Evolutionary conservation across 2,888 invertebrate species (phyloP), one percentile per base, ranked within the genome.

Genomic region (Eilema sororculum): DNA sequence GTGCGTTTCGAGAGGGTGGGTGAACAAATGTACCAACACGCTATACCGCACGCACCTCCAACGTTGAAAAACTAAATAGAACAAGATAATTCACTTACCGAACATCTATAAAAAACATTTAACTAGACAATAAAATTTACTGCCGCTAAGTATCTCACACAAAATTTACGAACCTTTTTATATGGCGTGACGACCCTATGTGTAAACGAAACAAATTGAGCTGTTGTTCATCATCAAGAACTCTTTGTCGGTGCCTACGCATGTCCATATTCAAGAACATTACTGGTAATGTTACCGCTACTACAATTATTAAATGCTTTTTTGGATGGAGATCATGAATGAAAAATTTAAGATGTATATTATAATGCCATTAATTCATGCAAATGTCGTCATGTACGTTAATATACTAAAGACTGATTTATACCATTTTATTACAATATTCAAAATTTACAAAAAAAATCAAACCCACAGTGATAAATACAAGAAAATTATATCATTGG

Each of bases 131-230:
- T 58, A 37, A 52, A 60, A 16, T 66, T 67, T 64, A 64, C 24
- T 41, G 22, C 41, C 10, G 3, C 52, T 65, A 52, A 60, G 65
- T 6, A 60, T 24, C 20, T 77, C 61, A 61, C 71, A 78, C 62
- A 69, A 57, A 56, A 22, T 68, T 76, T 69, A 75, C 66, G 30
- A 70, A 68, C 71, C 60, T 41, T 71, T 72, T 71, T 71, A 75
- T 68, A 62, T 60, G 30, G 28, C 25, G 70, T 74, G 83, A 16
- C 82, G 89, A 69, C 90, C 90, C 89, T 90, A 80, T 59, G 70
- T 70, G 75, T 75, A 77, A 81, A 84, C 72, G 84, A 78, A 83
- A 85, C 83, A 89, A 90, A 92, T 92, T 91, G 89, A 91, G 90
- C 83, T 82, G 89, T 90, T 84, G 87, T 86, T 87, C 86, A 86